A percentile compares a stretch with the other conserved stretches of the same genome.
These are phyloP conservation scores for Andrena cerasifolii DNA, from an alignment of 1,140 invertebrate genomes.

Conservation along the genomic window DNA sequence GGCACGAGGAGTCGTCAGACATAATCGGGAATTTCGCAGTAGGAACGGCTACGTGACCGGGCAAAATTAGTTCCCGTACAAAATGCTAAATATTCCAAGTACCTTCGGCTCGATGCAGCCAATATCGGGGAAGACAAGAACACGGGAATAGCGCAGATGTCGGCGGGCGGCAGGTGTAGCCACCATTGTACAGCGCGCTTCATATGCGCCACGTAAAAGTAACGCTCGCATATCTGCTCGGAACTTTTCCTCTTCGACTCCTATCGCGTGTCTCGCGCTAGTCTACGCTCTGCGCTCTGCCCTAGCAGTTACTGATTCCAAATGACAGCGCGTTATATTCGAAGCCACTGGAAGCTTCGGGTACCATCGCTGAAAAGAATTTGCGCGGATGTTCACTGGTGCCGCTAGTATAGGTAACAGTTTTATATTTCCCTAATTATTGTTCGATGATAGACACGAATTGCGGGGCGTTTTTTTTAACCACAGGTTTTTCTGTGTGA, in stretches of 20 bases:
- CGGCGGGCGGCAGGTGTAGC: conserved; percentile 33
- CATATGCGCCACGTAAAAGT: conserved; percentile 30
- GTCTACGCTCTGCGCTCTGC: too few species aligned
- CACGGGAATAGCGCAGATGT: conserved; percentile 40
- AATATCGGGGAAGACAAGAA: conserved; percentile 40
- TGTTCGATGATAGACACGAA: neutral
- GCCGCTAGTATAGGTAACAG: too few species aligned
- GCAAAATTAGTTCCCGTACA: conserved; percentile 31
- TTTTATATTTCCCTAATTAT: conserved; percentile 20
- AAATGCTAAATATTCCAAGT: conserved; percentile 49
- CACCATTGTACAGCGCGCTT: conserved; percentile 22
- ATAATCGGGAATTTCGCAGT: conserved; percentile 6
- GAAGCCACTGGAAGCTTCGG: too few species aligned
- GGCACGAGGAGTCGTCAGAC: neutral
- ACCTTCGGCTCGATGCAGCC: conserved; percentile 22
- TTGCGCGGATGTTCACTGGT: too few species aligned
- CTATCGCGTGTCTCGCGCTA: too few species aligned
- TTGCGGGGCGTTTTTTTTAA: neutral
- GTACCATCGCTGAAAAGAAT: too few species aligned
- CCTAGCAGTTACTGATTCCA: too few species aligned
- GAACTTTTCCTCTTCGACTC: neutral
- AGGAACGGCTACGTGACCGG: conserved; percentile 2
- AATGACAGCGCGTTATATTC: too few species aligned
- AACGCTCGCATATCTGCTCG: neutral
- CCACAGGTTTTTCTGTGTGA: neutral